Base-by-base conservation (phyloP, 92 coral and sea anemone genomes). In the Epizoanthus fatuus region DNA sequence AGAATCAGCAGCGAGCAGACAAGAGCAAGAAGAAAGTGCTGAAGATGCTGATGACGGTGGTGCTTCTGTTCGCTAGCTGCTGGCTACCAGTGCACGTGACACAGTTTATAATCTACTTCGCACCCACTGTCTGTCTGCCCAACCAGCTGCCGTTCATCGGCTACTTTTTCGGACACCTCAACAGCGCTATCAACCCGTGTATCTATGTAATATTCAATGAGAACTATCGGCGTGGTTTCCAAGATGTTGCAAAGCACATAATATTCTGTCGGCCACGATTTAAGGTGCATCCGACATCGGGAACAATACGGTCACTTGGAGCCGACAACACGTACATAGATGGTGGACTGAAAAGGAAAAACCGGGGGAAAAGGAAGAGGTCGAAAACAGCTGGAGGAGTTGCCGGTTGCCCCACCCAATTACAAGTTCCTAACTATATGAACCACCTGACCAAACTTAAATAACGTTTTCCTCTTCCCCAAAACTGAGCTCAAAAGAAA, bases 141-240 rank as follows among this genome's bases (percentile, higher is more conserved):
- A 3, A 9, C 15, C 9, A 75, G 44, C 40, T 95, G 1, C 3
- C 40, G n/a, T 92, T 86, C 57, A 38, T 87, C n/a, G 96, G 90
- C 47, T 95, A 69, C 71, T 92, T 92, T 49, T 44, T 95, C 4
- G 94, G 93, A 0, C 98, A 95, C 38, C 86, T 93, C 5, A 95
- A 95, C 79, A 92, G 96, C 63, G 96, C 98, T 0, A 90, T 95
- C 20, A 95, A 90, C 73, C 98, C 98, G 17, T 86, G 94, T 29
- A 89, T 95, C 22, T 95, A 95, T 62, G 96, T 55, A 49, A 68
- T 95, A 44, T 95, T 95, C 52, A 95, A 95, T 80, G 90, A 86
- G 47, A 88, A 90, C 64, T 95, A 84, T 81, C 87, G 98, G 40
- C 88, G 86, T 37, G 98, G 98, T 13, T 95, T 92, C 57, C 69